phyloP scores from a whole-genome alignment of 2,797 vertebrate species.

The Antennarius maculatus region DNA sequence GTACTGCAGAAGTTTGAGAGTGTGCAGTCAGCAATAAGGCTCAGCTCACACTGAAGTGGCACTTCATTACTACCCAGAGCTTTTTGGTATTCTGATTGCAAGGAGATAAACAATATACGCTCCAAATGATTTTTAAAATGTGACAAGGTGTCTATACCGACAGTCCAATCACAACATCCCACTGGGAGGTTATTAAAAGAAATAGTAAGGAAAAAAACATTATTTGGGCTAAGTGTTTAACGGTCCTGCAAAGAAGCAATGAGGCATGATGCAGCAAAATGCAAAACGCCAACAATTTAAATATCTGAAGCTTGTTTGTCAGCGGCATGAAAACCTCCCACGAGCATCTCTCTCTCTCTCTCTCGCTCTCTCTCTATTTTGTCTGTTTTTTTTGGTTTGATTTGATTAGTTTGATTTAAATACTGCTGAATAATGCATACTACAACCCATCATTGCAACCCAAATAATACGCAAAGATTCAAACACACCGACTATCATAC shows the following conservation, averaged over 20 bases:
- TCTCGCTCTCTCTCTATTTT: background rate
- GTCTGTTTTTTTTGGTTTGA: too few species aligned
- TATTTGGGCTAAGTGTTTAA: conserved; percentile 3
- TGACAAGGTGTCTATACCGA: background rate
- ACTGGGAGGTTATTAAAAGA: conserved; percentile 12
- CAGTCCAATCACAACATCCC: conserved; percentile 4
- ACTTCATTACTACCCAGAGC: background rate
- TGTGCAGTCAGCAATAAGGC: background rate
- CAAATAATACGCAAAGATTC: conserved; percentile 38
- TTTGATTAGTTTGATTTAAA: too few species aligned
- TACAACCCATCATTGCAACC: conserved; percentile 35
- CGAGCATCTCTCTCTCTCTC: conserved; percentile 18
- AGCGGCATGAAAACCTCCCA: conserved; percentile 44
- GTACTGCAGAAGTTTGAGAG: background rate
- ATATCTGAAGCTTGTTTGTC: conserved; percentile 41
- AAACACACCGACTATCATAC: conserved; percentile 4
- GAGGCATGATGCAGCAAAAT: conserved; percentile 51
- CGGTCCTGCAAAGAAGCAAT: conserved; percentile 23
- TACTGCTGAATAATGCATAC: conserved; percentile 74
- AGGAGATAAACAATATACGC: background rate
- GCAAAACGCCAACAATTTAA: conserved; percentile 47
- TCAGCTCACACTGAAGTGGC: background rate
- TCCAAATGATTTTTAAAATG: background rate
- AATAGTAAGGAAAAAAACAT: conserved; percentile 15
- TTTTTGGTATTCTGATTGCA: background rate